These are phyloP conservation scores for Girardinus metallicus DNA, from an alignment of 2,797 vertebrate genomes.

Conservation along the genomic window DNA sequence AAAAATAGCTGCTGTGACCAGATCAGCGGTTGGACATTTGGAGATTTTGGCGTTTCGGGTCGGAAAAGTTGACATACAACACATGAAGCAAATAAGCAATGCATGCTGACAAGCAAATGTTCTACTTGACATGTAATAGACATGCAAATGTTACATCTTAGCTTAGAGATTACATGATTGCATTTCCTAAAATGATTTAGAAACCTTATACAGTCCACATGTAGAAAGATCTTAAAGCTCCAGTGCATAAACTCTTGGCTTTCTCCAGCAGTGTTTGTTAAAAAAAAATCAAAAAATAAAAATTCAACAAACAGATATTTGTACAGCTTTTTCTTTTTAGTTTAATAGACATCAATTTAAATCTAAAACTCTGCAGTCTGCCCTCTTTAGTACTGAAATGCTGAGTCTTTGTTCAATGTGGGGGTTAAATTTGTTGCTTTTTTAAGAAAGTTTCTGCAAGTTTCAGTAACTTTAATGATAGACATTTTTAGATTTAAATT, in stretches of 20 bases:
- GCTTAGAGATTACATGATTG: conserved; percentile 3
- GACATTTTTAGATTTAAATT: neutral
- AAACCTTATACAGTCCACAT: conserved; percentile 1
- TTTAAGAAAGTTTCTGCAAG: neutral
- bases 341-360: neutral
- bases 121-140: conserved; percentile 28
- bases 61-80: conserved; percentile 37
- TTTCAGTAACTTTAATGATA: neutral
- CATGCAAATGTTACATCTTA: conserved; percentile 13
- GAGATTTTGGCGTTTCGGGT: conserved; percentile 50
- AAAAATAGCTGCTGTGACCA: conserved; percentile 59
- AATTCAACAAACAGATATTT: neutral
- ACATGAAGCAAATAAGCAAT: conserved; percentile 16
- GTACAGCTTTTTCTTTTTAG: neutral
- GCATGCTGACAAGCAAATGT: conserved; percentile 28
- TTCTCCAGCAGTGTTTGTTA: neutral
- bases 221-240: neutral
- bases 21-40: conserved; percentile 58
- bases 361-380: neutral
- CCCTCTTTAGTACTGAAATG: neutral
- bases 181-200: conserved; percentile 22
- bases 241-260: neutral
- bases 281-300: neutral
- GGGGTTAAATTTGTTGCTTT: neutral
- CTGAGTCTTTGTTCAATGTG: neutral